Conservation (phyloP, 2,888 invertebrate genomes). For the Dendrolimus houi region DNA sequence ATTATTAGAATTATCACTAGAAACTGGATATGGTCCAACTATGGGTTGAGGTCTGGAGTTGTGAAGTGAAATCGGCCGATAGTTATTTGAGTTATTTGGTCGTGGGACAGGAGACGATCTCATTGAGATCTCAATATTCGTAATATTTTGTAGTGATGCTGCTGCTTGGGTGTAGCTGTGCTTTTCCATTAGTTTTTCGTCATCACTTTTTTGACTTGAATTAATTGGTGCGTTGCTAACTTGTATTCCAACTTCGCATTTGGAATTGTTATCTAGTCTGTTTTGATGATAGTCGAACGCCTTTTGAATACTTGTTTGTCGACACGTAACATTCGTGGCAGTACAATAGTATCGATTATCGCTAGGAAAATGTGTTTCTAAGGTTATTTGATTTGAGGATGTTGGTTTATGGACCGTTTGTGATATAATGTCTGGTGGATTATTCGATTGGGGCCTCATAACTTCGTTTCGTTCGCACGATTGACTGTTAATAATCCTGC, state of each 20-base stretch:
- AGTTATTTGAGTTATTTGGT: conserved; percentile 42
- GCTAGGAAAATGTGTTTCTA: conserved; percentile 66
- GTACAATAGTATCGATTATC: conserved; percentile 40
- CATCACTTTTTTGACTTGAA: conserved; percentile 68
- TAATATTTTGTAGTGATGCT: conserved; percentile 65
- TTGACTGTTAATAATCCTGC: conserved; percentile 59
- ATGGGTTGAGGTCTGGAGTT: conserved; percentile 44
- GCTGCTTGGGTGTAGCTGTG: conserved; percentile 49
- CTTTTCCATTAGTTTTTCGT: conserved; percentile 67
- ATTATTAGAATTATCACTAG: conserved; percentile 49
- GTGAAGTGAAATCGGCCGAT: conserved; percentile 67
- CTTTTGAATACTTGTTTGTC: conserved; percentile 23
- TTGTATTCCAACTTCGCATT: conserved; percentile 51
- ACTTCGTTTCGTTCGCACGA: conserved; percentile 34
- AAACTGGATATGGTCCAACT: conserved; percentile 33
- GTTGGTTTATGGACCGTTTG: conserved; percentile 62
- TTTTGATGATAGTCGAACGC: conserved; percentile 22
- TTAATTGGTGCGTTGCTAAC: conserved; percentile 39
- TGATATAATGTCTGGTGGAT: conserved; percentile 67
- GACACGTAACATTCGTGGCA: conserved; percentile 26
- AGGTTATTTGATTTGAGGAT: conserved; percentile 55
- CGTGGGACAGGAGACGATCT: conserved; percentile 48
- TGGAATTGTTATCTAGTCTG: conserved; percentile 34
- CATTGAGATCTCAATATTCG: conserved; percentile 67
- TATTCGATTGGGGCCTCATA: conserved; percentile 30